Evolutionary conservation across 2,888 invertebrate species (phyloP).

Genomic region (Eledona agricola): DNA sequence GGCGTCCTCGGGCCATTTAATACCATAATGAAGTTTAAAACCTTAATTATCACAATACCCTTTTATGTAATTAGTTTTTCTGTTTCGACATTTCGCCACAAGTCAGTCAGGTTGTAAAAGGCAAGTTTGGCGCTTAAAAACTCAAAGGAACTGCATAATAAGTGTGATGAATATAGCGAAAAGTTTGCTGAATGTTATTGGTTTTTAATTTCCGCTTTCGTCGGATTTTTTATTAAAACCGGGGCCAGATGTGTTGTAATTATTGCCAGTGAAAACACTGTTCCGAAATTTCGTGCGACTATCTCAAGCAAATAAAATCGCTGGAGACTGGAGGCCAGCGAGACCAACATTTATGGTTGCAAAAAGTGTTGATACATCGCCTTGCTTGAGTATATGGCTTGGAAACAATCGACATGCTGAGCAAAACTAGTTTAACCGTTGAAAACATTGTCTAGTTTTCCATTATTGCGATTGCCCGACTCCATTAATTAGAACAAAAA

Average conservation of each 20-base stretch:
- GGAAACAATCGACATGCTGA: constrained; percentile 47
- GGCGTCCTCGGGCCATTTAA: constrained; percentile 29
- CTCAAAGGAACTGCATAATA: not conserved
- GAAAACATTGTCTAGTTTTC: constrained; percentile 36
- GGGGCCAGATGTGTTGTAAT: constrained; percentile 12
- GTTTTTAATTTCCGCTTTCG: too few species aligned
- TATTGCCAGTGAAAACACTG: constrained; percentile 21
- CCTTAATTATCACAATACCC: constrained; percentile 27
- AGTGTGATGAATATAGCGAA: too few species aligned
- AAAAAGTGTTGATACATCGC: constrained; percentile 48
- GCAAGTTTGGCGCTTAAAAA: not conserved
- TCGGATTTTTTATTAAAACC: too few species aligned
- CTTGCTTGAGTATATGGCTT: constrained; percentile 45
- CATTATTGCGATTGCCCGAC: constrained; percentile 27
- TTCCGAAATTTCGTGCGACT: constrained; percentile 18
- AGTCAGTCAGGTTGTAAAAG: too few species aligned
- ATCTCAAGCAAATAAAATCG: constrained; percentile 37
- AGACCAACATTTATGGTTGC: constrained; percentile 43
- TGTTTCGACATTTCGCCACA: constrained; percentile 6
- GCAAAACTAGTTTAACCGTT: constrained; percentile 34
- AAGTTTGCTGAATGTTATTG: too few species aligned
- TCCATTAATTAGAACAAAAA: constrained; percentile 26
- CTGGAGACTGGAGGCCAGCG: constrained; percentile 37
- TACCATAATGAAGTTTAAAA: constrained; percentile 34
- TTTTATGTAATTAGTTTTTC: constrained; percentile 29